Base-by-base conservation (phyloP, 2,888 invertebrate species). In the Ferrisia virgata region DNA sequence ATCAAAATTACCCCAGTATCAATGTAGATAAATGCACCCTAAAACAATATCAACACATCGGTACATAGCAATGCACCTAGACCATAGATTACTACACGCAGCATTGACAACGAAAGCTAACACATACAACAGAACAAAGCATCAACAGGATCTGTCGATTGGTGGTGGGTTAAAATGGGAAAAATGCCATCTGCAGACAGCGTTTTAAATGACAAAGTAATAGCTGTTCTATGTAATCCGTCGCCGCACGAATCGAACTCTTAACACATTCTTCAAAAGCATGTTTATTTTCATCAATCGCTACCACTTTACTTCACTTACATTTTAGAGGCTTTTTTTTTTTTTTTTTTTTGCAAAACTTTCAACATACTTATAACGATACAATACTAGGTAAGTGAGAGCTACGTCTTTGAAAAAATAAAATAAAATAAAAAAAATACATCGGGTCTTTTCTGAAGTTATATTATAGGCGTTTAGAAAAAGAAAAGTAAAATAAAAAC, bases 131-230 rank as follows among this genome's bases (percentile, higher is more conserved):
- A 28, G 2, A 64, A 2, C 22, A 22, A 6, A 47, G 18, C 47
- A 3, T 18, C 5, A 11, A n/a, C n/a, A n/a, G 1, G 40, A 40
- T 13, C 5, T 13, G 13, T 9, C 22, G 22, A 1, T 28, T 13
- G 25, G 31, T 15, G 31, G 47, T 47, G 64, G 81, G 15, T 58
- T 22, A 22, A 36, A 83, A 40, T 83, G 83, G 76, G 83, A 83
- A 83, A 83, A 83, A 83, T 76, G 83, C 76, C 83, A 83, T 72
- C 40, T 83, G 83, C 83, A 83, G 83, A 83, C 76, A 76, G 25
- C 83, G 83, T 83, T 83, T 76, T 72, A 83, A 83, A 83, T 76
- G 83, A 76, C 40, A 72, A 76, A 72, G 43, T 83, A 83, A 83
- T 83, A 72, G 83, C 83, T 69, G 83, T 83, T 83, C 83, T 28